phyloP scores from a whole-genome alignment of 2,113 vertebrate genomes.

The Oreochromis tanganicae region DNA sequence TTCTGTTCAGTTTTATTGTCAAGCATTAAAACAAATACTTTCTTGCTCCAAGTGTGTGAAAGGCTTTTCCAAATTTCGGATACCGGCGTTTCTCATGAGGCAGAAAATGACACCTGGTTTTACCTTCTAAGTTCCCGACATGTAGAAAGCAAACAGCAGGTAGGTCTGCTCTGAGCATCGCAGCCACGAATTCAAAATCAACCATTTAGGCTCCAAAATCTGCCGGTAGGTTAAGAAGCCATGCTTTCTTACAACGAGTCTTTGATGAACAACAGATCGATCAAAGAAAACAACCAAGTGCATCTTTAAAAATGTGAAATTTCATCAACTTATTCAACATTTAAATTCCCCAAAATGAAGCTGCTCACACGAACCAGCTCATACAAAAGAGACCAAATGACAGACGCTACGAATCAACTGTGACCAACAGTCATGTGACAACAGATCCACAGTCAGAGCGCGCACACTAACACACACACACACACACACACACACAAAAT shows the following conservation, averaged over 20 bases:
- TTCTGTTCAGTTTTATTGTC: not conserved
- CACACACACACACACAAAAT: fast-evolving
- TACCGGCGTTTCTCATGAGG: fast-evolving
- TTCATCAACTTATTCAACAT: fast-evolving
- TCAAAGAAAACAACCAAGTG: not conserved
- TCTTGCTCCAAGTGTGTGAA: not conserved
- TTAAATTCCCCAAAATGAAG: not conserved
- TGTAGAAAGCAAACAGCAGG: not conserved
- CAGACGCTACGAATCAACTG: not conserved
- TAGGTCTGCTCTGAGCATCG: fast-evolving
- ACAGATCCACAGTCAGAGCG: fast-evolving
- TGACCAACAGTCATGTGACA: not conserved
- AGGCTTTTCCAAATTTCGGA: not conserved
- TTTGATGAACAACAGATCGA: not conserved
- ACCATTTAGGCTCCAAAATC: not conserved
- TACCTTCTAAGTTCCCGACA: not conserved
- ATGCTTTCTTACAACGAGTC: fast-evolving
- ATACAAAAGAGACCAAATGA: fast-evolving
- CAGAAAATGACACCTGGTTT: not conserved
- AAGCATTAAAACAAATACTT: not conserved
- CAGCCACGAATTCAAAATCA: not conserved
- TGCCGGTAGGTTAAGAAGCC: fast-evolving
- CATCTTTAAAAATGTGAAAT: not conserved
- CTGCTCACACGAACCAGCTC: fast-evolving
- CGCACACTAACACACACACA: fast-evolving